Conservation (phyloP, 2,797 vertebrate genomes). For the Malurus leucopterus region DNA sequence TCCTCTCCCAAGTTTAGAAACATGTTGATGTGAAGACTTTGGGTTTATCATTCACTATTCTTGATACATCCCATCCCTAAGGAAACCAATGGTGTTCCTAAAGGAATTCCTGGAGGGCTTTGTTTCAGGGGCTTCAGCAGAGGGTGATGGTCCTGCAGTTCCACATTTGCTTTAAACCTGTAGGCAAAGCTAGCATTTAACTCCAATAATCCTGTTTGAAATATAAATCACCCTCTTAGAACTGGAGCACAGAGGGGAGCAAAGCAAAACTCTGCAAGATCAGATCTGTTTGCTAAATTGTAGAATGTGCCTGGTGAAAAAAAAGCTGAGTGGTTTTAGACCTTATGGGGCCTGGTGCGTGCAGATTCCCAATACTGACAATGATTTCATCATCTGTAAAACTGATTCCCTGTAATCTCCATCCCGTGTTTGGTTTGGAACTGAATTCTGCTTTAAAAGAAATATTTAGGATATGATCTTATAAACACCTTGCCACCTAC, state of each 20-base stretch:
- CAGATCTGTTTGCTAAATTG: not conserved
- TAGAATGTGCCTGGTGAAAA: accelerated
- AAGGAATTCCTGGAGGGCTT: not conserved
- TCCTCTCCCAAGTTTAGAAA: not conserved
- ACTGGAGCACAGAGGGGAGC: not conserved
- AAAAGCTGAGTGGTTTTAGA: not conserved
- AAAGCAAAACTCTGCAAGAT: not conserved
- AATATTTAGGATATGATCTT: not conserved
- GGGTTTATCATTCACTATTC: not conserved
- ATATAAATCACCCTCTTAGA: accelerated
- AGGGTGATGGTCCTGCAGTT: not conserved
- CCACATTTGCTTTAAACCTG: not conserved
- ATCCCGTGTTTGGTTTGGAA: not conserved
- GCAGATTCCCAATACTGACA: not conserved
- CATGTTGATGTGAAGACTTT: not conserved
- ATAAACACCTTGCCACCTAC: not conserved
- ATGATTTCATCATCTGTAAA: not conserved
- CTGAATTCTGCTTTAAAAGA: not conserved
- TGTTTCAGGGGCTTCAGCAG: not conserved
- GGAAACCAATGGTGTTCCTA: not conserved
- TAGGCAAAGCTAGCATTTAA: not conserved
- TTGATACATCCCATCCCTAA: not conserved
- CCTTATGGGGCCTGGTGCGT: not conserved
- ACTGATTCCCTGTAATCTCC: not conserved
- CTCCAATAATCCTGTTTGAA: not conserved